Percentiles rank a stretch among this genome's conserved stretches.
Conservation (phyloP, 2,797 vertebrate species). For the Ceyx erithaca region DNA sequence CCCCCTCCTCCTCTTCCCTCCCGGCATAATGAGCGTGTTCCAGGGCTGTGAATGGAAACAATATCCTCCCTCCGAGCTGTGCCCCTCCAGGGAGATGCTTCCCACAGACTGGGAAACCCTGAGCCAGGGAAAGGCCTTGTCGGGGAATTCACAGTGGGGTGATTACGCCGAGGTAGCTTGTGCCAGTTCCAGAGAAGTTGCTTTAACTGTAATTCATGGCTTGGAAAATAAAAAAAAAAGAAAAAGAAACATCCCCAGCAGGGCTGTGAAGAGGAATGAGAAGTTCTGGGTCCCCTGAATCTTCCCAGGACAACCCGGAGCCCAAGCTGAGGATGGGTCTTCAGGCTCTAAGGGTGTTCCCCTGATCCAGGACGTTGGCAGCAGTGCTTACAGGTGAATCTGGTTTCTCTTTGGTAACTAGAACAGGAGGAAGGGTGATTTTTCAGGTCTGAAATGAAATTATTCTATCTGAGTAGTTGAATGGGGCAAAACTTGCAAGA, state of each 20-base stretch:
- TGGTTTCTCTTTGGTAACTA: neutral
- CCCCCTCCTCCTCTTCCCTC: neutral
- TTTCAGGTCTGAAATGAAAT: neutral
- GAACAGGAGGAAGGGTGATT: neutral
- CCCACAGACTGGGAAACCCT: conserved; percentile 3
- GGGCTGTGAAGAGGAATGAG: neutral
- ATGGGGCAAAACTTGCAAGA: neutral
- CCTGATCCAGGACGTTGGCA: rapidly evolving
- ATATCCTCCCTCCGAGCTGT: conserved; percentile 59
- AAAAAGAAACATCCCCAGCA: neutral
- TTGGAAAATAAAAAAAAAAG: neutral
- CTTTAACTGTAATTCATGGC: neutral
- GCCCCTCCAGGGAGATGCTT: conserved; percentile 67
- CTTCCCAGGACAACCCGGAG: rapidly evolving
- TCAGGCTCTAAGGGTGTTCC: neutral
- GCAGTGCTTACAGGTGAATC: rapidly evolving
- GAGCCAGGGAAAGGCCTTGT: conserved; percentile 53
- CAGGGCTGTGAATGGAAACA: conserved; percentile 63
- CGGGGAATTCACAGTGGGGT: conserved; percentile 43
- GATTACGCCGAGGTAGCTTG: neutral
- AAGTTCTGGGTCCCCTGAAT: neutral
- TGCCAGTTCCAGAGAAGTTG: neutral
- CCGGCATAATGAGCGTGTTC: conserved; percentile 44
- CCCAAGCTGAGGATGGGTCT: rapidly evolving
- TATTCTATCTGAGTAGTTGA: neutral